Evolutionary conservation across 2,888 invertebrate species (phyloP).

Genomic region (Acronicta alni): DNA sequence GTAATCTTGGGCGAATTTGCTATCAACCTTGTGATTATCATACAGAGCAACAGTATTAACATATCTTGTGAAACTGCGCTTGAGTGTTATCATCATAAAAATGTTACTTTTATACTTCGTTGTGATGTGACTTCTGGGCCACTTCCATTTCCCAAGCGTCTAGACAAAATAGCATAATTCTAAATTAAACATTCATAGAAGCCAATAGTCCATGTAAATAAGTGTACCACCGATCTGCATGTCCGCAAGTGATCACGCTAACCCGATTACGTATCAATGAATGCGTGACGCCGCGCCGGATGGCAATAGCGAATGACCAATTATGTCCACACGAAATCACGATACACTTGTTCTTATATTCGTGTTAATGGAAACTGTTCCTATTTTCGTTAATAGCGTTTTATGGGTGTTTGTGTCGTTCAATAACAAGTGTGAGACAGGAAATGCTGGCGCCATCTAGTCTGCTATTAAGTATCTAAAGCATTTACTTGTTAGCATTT

Average conservation of each 20-base stretch:
- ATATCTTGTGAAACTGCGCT: not conserved
- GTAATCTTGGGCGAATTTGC: too few relatives aligned
- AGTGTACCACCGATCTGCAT: constrained; percentile 33
- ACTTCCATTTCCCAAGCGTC: constrained; percentile 6
- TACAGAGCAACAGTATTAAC: not conserved
- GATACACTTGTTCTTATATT: constrained; percentile 53
- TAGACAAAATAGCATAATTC: constrained; percentile 21
- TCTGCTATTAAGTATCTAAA: too few relatives aligned
- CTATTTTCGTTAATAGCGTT: constrained; percentile 28
- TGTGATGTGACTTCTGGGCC: constrained; percentile 3
- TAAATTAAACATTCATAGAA: constrained; percentile 34
- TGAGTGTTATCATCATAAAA: not conserved
- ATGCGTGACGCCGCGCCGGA: constrained; percentile 63
- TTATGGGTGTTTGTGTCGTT: constrained; percentile 1
- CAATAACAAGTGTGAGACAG: too few relatives aligned
- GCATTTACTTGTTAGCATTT: too few relatives aligned
- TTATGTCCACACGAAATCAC: constrained; percentile 58
- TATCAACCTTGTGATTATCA: too few relatives aligned
- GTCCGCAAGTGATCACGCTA: constrained; percentile 62
- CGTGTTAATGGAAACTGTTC: constrained; percentile 36
- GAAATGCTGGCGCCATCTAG: too few relatives aligned
- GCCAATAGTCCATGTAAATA: constrained; percentile 51
- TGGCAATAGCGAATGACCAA: constrained; percentile 46
- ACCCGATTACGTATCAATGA: constrained; percentile 68
- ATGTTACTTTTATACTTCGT: not conserved